These are phyloP conservation scores for Drosophila rufa DNA, from an alignment of 1,140 invertebrate species.

Conservation along the genomic window DNA sequence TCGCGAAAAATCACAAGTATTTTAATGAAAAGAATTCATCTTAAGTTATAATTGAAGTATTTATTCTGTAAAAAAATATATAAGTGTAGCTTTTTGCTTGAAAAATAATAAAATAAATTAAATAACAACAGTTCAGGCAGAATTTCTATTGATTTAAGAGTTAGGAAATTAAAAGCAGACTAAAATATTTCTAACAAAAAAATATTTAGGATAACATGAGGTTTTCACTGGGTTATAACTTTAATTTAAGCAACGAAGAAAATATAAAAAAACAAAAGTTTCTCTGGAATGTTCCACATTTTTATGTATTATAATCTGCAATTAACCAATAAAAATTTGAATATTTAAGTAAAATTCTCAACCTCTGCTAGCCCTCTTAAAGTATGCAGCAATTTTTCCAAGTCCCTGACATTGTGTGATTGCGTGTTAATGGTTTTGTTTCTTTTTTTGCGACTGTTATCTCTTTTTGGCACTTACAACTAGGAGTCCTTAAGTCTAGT, in stretches of 20 bases:
- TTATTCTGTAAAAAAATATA: no score
- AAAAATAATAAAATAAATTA: not conserved
- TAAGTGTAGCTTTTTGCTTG: not conserved
- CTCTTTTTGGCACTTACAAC: conserved; percentile 49
- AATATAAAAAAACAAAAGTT: no score
- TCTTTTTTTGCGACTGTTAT: not conserved
- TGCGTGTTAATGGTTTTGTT: conserved; percentile 2
- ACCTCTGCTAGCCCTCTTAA: not conserved
- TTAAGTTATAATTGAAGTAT: not conserved
- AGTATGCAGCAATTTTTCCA: conserved; percentile 24
- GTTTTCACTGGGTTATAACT: no score
- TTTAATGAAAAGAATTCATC: not conserved
- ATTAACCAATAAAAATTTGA: no score
- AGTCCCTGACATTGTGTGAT: conserved; percentile 1
- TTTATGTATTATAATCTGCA: no score
- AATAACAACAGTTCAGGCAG: not conserved
- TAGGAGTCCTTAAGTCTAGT: conserved; percentile 51
- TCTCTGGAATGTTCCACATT: rapidly evolving
- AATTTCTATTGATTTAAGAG: no score
- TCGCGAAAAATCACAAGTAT: not conserved
- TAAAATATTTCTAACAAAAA: not conserved
- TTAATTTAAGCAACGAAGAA: no score
- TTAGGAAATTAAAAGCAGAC: not conserved
- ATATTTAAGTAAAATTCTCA: not conserved
- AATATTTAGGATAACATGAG: no score